Evolutionary conservation across 2,113 vertebrate genomes (phyloP), one percentile per base, ranked within the genome.

Genomic region (Xenopus laevis): DNA sequence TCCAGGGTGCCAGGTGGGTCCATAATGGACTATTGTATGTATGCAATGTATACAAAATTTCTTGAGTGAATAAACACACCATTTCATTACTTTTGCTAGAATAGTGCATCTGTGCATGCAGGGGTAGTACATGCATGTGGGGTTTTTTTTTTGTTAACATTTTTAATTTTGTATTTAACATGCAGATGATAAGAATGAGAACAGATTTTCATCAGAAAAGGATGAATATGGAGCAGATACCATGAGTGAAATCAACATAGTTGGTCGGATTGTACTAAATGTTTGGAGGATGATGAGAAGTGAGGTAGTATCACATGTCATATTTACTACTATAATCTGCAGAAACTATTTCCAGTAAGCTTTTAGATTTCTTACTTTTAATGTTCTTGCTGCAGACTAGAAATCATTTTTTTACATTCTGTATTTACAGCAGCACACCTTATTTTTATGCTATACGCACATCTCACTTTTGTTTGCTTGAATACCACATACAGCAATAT

Each of bases 281-380:
- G 81, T 98, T 82, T 99, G 97, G 97, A 94, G 97, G 84, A 90
- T 98, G 81, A 98, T 99, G 97, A 96, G 95, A 88, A 91, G 93
- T 9, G 97, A 99, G 96, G 97, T 93, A 88, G 85, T 2, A 21
- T 12, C 4, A 64, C 16, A 17, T 53, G 17, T 53, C 3, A 3
- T 7, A 53, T 53, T 13, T 53, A 53, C 50, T 4, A 17, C 4
- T 15, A 53, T 53, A 53, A 15, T 17, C 12, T 53, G 50, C 13
- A 53, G 17, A 53, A 13, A 15, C 50, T 50, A 15, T 50, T 50
- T 50, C 15, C 2, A 50, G 47, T 50, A 15, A 1, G 4, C 10
- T 2, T 13, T 53, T 15, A 53, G 50, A 40, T 40, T 40, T 40
- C 33, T 7, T 40, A 7, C 8, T 6, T 40, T 40, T 40, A 40